These are phyloP conservation scores for Acanthisitta chloris DNA, from an alignment of 2,113 vertebrate species.

Conservation along the genomic window DNA sequence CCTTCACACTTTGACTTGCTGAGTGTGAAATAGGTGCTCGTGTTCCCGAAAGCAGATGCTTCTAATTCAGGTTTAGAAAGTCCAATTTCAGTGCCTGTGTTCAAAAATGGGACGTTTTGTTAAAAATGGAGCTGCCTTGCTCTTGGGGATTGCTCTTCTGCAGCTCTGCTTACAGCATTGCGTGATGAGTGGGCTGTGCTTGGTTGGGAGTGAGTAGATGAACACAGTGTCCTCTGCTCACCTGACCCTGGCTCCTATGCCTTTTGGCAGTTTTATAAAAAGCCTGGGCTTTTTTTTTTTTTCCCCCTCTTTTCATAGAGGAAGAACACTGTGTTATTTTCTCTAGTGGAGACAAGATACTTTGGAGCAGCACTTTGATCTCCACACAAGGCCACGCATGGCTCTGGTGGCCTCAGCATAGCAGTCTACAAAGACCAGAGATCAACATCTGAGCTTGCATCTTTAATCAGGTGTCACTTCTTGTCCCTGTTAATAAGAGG, in stretches of 20 bases:
- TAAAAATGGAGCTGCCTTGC: not conserved
- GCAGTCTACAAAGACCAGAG: not conserved
- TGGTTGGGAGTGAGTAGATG: not conserved
- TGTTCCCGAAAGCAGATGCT: not conserved
- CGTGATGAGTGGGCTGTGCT: not conserved
- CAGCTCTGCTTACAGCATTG: not conserved
- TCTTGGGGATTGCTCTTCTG: not conserved
- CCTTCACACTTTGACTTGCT: not conserved
- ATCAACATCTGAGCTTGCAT: not conserved
- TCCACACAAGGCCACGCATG: not conserved
- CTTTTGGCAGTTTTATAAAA: not conserved
- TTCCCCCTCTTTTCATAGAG: not conserved
- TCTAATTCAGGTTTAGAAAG: not conserved
- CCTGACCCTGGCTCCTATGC: not conserved
- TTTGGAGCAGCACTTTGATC: not conserved
- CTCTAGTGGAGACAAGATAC: not conserved
- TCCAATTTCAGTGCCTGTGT: not conserved
- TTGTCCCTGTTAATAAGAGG: not conserved
- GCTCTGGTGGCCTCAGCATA: not conserved
- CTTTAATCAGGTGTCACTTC: not conserved
- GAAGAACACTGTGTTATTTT: not conserved
- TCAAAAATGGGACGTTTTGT: not conserved
- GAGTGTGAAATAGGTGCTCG: not conserved
- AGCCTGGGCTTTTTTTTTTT: not conserved
- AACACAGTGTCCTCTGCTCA: not conserved